A percentile compares a stretch with the other conserved stretches of the same genome.
These are phyloP conservation scores for Erannis defoliaria DNA, from an alignment of 2,888 invertebrate genomes.

Conservation along the genomic window DNA sequence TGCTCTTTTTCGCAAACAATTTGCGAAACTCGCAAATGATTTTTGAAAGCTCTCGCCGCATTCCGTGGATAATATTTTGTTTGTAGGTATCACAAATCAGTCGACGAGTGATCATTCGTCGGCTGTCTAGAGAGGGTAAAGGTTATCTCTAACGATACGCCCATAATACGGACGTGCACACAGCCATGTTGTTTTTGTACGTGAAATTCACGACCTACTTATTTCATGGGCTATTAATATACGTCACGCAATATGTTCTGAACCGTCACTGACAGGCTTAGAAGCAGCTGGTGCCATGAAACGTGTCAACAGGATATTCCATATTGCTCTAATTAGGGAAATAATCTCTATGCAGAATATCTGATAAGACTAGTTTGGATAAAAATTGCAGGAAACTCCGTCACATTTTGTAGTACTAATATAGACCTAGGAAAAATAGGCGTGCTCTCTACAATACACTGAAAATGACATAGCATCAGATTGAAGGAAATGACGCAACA, in stretches of 20 bases:
- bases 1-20: constrained; percentile 25
- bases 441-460: not conserved
- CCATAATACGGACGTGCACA: constrained; percentile 41
- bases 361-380: no score
- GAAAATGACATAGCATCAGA: constrained; percentile 36
- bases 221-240: constrained; percentile 33
- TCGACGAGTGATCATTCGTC: constrained; percentile 27
- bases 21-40: constrained; percentile 21
- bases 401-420: not conserved
- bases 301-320: constrained; percentile 14
- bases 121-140: constrained; percentile 31
- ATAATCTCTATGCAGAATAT: not conserved
- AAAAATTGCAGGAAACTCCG: not conserved
- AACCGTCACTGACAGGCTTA: constrained; percentile 29
- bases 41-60: constrained; percentile 8
- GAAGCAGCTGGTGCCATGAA: constrained; percentile 24
- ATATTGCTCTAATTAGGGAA: constrained; percentile 4
- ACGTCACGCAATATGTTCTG: constrained; percentile 27
- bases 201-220: constrained; percentile 48
- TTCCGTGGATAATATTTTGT: constrained; percentile 35
- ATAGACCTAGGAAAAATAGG: not conserved
- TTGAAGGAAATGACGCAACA: constrained; percentile 49
- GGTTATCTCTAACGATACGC: constrained; percentile 50
- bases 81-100: constrained; percentile 36
- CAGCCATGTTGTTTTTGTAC: constrained; percentile 47